Conservation (phyloP, 2,888 invertebrate species). For the Orchestes rusci region DNA sequence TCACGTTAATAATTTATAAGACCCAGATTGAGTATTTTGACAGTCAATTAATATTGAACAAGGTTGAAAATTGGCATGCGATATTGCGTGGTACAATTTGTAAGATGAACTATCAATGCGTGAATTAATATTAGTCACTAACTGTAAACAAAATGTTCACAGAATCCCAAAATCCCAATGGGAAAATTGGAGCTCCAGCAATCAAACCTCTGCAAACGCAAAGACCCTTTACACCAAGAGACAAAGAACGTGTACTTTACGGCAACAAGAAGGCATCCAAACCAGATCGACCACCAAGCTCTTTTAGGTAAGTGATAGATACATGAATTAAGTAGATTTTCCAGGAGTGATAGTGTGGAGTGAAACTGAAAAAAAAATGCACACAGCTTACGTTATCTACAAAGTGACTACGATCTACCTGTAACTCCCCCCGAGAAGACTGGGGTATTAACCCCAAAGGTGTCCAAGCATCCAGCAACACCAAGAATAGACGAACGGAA, state of each 20-base stretch:
- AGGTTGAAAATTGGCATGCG: too few relatives aligned
- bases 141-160: neutral
- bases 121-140: neutral
- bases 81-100: neutral
- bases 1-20: too few relatives aligned
- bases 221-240: slow-evolving; percentile 79
- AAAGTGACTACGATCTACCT: slow-evolving; percentile 43
- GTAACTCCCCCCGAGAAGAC: slow-evolving; percentile 27
- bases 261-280: slow-evolving; percentile 49
- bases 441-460: slow-evolving; percentile 26
- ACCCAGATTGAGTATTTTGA: too few relatives aligned
- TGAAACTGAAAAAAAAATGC: too few relatives aligned
- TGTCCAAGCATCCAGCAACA: slow-evolving; percentile 13
- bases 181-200: slow-evolving; percentile 35
- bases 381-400: slow-evolving; percentile 62
- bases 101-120: neutral
- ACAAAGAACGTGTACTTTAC: slow-evolving; percentile 70
- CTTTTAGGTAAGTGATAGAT: slow-evolving; percentile 65
- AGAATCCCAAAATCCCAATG: slow-evolving; percentile 41
- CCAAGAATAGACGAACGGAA: slow-evolving; percentile 17
- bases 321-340: too few relatives aligned
- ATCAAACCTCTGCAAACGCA: slow-evolving; percentile 64
- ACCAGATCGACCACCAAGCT: slow-evolving; percentile 62
- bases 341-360: too few relatives aligned
- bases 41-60: too few relatives aligned